These are phyloP conservation scores for Pollimyrus isidori DNA, from an alignment of 2,113 vertebrate genomes.

Conservation along the genomic window DNA sequence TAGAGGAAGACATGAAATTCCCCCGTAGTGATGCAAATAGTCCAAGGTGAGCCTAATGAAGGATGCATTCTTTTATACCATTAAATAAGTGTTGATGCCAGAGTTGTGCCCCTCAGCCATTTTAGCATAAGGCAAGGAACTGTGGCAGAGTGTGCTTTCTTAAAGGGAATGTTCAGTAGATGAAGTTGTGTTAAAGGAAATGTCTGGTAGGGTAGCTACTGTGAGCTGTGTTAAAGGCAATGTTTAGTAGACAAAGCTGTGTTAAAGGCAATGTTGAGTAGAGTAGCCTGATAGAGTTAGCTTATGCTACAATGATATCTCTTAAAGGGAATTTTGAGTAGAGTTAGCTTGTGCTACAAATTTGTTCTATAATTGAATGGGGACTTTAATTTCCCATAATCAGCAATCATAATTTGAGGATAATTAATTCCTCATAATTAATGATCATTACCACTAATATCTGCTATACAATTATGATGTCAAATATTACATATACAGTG, in stretches of 20 bases:
- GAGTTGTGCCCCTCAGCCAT: slow-evolving; percentile 25
- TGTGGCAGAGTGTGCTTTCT: slow-evolving; percentile 53
- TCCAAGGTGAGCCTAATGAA: slow-evolving; percentile 68
- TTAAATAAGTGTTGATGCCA: slow-evolving; percentile 48
- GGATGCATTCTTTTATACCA: slow-evolving; percentile 47
- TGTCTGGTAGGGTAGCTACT: background rate
- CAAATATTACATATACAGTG: background rate
- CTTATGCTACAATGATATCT: background rate
- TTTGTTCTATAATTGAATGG: background rate
- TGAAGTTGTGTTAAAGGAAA: background rate
- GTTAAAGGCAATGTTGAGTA: slow-evolving; percentile 1
- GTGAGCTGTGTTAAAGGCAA: background rate
- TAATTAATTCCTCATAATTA: background rate
- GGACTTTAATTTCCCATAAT: background rate
- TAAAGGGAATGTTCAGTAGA: slow-evolving; percentile 1
- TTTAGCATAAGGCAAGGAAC: slow-evolving; percentile 25
- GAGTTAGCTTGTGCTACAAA: background rate
- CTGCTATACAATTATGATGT: background rate
- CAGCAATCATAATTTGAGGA: background rate
- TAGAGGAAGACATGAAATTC: slow-evolving; percentile 83
- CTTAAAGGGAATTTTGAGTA: background rate
- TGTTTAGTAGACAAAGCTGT: background rate
- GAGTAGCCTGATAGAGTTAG: background rate
- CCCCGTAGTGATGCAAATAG: slow-evolving; percentile 87
- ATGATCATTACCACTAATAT: background rate